Conservation (phyloP, 2,797 vertebrate genomes). For the Tapirus indicus region DNA sequence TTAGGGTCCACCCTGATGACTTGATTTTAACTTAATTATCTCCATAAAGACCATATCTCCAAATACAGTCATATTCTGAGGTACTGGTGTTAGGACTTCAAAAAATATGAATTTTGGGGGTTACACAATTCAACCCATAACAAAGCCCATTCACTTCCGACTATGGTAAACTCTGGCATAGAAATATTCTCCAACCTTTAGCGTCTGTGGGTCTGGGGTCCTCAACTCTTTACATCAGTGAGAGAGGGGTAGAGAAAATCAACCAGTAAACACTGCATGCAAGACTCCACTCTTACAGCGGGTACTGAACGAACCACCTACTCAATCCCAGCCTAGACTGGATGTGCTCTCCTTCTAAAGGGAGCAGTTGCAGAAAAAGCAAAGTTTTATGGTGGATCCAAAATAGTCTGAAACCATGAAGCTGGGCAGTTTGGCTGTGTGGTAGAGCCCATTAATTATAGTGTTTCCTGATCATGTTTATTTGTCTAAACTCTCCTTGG, state of each 20-base stretch:
- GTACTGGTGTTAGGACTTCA: neutral
- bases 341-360: slow-evolving; percentile 30
- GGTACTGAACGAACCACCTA: neutral
- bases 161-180: neutral
- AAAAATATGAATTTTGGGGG: neutral
- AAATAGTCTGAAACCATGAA: slow-evolving; percentile 78
- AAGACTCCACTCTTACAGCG: neutral
- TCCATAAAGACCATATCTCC: neutral
- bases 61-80: neutral
- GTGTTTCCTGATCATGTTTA: slow-evolving; percentile 86
- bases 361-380: slow-evolving; percentile 42
- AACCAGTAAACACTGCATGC: neutral
- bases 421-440: slow-evolving; percentile 80
- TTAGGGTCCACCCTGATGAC: neutral
- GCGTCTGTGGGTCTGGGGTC: neutral
- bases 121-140: neutral
- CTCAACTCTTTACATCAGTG: neutral
- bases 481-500: slow-evolving; percentile 88
- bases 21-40: neutral
- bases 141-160: neutral
- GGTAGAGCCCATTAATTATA: slow-evolving; percentile 89
- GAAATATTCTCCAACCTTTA: neutral
- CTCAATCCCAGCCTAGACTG: neutral
- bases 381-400: slow-evolving; percentile 73
- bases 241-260: neutral